Evolutionary conservation across 1,140 invertebrate species (phyloP), one percentile per base, ranked within the genome.

Genomic region (Orius laevigatus): DNA sequence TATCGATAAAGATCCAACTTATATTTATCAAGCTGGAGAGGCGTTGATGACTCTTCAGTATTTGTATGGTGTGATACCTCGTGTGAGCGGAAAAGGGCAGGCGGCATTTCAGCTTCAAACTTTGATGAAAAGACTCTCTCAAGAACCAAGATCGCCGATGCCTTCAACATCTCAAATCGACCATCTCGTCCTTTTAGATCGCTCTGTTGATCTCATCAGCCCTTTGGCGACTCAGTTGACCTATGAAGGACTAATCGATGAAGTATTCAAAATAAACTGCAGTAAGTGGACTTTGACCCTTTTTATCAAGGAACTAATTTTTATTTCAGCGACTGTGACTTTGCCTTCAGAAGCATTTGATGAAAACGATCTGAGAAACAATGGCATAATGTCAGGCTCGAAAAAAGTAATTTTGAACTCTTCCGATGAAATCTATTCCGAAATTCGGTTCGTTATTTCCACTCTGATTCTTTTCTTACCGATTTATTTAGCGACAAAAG

Each of bases 241-340:
- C 0, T 98, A 98, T 62, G 93, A 98, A 68, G 95, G 93, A 12
- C 68, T 98, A 9, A 90, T 98, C 56, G 95, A 95, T 70, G 85
- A 90, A 69, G 74, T 87, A 54, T 91, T 81, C 67, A 74, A 74
- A 25, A 79, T 85, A 40, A 70, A 72, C 59, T 74, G 75, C 55
- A 78, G 78, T 79, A 64, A 70, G 70, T 63, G 14, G n/a, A n/a
- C n/a, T n/a, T n/a, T n/a, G n/a, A n/a, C n/a, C n/a, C n/a, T n/a
- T n/a, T n/a, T n/a, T n/a, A n/a, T n/a, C n/a, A n/a, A 8, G 3
- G 44, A 33, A 18, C 31, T 32, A 38, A 16, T 16, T 19, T 12
- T 15, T 55, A 52, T 64, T 66, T 39, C 59, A 88, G 84, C 78
- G 43, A 82, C 81, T 49, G 82, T 87, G 0, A 76, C 81, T 51